Conservation (phyloP, 2,113 vertebrate species). For the Pachypanchax playfairii region DNA sequence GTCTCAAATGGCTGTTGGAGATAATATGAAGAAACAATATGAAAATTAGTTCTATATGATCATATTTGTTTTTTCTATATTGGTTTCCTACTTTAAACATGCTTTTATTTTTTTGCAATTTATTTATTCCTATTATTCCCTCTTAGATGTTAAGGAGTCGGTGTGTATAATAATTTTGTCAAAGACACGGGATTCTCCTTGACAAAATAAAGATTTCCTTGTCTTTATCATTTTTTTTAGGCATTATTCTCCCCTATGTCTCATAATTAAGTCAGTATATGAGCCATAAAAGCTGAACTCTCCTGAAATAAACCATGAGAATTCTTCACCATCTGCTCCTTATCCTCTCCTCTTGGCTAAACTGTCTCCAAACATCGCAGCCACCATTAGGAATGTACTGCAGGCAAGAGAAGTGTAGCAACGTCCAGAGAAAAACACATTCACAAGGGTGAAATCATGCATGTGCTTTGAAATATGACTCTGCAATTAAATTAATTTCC, state of each 20-base stretch:
- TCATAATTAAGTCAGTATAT: constrained; percentile 76
- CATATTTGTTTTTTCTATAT: too few relatives aligned
- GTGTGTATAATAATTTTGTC: constrained; percentile 35
- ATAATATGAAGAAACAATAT: too few relatives aligned
- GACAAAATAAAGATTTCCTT: constrained; percentile 62
- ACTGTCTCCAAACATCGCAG: constrained; percentile 27
- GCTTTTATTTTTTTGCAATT: constrained; percentile 18
- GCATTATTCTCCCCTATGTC: constrained; percentile 61
- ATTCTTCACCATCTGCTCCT: constrained; percentile 71
- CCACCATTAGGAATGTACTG: constrained; percentile 21
- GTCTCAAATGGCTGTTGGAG: too few relatives aligned
- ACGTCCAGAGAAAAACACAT: constrained; percentile 1
- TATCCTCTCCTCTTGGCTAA: constrained; percentile 21
- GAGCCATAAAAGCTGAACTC: constrained; percentile 70
- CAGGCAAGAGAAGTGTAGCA: constrained; percentile 9
- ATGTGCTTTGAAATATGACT: background rate
- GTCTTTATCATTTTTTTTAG: constrained; percentile 40
- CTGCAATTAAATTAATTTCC: background rate
- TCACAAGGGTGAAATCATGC: background rate
- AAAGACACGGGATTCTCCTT: constrained; percentile 29
- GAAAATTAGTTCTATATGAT: too few relatives aligned
- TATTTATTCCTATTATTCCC: constrained; percentile 23
- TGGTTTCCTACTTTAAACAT: too few relatives aligned
- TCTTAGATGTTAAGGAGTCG: constrained; percentile 39
- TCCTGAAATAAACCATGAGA: constrained; percentile 69